phyloP scores from a whole-genome alignment of 2,888 invertebrate genomes.

The Zygogramma bicolorata region DNA sequence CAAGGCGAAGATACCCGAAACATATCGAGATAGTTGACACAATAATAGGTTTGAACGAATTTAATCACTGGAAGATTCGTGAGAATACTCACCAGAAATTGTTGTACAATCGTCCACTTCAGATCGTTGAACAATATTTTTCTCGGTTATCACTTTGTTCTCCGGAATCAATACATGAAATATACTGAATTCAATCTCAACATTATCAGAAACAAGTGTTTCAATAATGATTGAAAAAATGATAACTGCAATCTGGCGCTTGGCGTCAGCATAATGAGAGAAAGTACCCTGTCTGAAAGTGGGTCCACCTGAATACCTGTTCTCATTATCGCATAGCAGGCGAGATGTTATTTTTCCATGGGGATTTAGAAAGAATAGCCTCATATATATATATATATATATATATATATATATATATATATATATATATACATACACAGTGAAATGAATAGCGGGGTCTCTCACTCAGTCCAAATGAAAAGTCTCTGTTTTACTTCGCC shows the following conservation, averaged over 20 bases:
- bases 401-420: no score
- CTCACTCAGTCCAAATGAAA: no score
- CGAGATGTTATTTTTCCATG: constrained; percentile 9
- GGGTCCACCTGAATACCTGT: background rate
- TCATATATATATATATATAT: no score
- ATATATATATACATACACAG: no score
- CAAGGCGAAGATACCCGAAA: no score
- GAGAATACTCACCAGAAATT: background rate
- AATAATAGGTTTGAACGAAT: no score
- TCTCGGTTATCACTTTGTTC: background rate
- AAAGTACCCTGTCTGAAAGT: background rate
- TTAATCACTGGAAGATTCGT: no score
- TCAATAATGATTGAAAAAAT: background rate
- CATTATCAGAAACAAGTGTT: background rate
- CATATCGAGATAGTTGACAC: no score
- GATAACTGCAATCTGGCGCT: background rate
- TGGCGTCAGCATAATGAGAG: background rate
- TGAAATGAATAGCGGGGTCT: no score
- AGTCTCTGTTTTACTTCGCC: no score
- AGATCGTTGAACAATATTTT: background rate
- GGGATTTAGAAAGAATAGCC: no score
- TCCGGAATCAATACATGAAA: background rate
- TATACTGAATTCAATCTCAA: background rate
- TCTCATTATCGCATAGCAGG: background rate
- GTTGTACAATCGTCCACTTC: background rate